Percentiles rank a stretch among this genome's conserved stretches.
Conservation (phyloP, 2,888 invertebrate genomes). For the Hydrotaea cyrtoneurina region DNA sequence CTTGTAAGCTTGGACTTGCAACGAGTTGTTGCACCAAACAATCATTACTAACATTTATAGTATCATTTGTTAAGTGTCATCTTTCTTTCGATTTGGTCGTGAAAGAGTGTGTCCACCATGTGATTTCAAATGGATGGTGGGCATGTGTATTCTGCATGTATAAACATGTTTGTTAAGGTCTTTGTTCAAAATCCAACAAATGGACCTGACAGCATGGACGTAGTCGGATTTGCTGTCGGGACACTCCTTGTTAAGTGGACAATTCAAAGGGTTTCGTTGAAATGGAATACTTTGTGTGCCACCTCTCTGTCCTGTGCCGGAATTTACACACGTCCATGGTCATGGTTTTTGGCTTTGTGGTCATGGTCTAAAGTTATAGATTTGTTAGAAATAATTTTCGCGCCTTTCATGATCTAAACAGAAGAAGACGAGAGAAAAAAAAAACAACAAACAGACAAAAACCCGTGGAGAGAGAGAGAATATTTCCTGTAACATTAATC, state of each 20-base stretch:
- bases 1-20: slow-evolving; percentile 33
- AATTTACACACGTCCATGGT: slow-evolving; percentile 21
- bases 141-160: slow-evolving; percentile 52
- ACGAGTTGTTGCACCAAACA: slow-evolving; percentile 47
- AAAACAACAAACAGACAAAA: neutral
- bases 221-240: neutral
- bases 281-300: too few relatives aligned
- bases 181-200: slow-evolving; percentile 42
- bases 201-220: neutral
- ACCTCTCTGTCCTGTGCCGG: neutral
- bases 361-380: slow-evolving; percentile 55
- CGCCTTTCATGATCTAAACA: slow-evolving; percentile 57
- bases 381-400: slow-evolving; percentile 68
- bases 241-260: too few relatives aligned
- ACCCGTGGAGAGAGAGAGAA: slow-evolving; percentile 32
- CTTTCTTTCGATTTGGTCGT: slow-evolving; percentile 60
- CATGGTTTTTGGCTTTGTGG: slow-evolving; percentile 38
- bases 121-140: slow-evolving; percentile 30
- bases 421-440: too few relatives aligned
- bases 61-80: slow-evolving; percentile 81
- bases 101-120: slow-evolving; percentile 39
- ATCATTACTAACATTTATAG: slow-evolving; percentile 75
- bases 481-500: slow-evolving; percentile 68
- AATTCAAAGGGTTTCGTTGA: too few relatives aligned
- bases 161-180: slow-evolving; percentile 61